Base-by-base conservation (phyloP, 2,888 invertebrate species). In the Diachrysia chrysitis region DNA sequence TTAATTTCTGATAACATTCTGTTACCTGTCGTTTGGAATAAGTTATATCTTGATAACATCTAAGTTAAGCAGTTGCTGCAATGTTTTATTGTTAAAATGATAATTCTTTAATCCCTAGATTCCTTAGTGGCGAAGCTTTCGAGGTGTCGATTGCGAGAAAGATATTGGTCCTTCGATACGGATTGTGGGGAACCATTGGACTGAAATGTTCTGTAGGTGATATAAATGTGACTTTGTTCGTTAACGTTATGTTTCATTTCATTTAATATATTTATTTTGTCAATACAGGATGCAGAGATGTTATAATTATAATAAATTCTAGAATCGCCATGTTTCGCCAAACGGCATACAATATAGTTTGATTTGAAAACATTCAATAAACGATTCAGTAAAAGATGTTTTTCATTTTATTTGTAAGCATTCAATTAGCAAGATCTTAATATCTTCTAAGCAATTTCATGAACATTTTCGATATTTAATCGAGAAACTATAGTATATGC, bases 121-220 rank as follows among this genome's bases (percentile, higher is more conserved):
- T 42, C 42, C 85, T 55, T 53, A 54, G 66, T 62, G 69, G 68
- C 76, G 75, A 66, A 60, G 76, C 61, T 71, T 69, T 68, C 65
- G 66, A 66, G 75, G 83, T 84, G 85, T 87, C 87, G 87, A 87
- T 86, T 87, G 85, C 82, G 55, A 59, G 63, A 17, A 53, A 79
- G 84, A 85, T n/a, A n/a, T 85, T 64, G 70, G 63, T 58, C 59
- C 19, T 58, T 25, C 23, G 21, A 55, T 48, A 63, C 63, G 58
- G 48, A 53, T 58, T 46, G 62, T 12, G 16, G 25, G 16, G 10
- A 46, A 42, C 16, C 32, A 35, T 21, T 21, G 35, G 37, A 7
- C 0, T 7, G 42, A 7, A 25, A 35, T 42, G 7, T n/a, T 5
- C 7, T n/a, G n/a, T n/a, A 42, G 42, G 48, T 51, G 48, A 12